Percentiles rank a stretch among this genome's conserved stretches.
These are phyloP conservation scores for Parapristionchus giblindavisi DNA, from an alignment of 2,888 invertebrate species.

Conservation along the genomic window DNA sequence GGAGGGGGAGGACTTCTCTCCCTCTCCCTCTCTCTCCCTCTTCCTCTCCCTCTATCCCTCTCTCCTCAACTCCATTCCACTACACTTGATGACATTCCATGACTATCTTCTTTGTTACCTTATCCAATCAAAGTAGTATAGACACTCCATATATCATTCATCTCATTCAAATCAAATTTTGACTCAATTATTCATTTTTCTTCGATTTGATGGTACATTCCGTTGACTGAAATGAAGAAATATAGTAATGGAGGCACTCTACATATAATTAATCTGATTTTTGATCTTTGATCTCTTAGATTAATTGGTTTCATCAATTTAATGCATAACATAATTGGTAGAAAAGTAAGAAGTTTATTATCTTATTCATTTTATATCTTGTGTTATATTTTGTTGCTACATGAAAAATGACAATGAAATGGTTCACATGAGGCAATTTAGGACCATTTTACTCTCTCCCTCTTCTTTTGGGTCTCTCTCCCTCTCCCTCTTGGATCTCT, in stretches of 20 bases:
- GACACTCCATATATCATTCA: neutral
- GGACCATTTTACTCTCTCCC: neutral
- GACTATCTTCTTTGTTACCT: neutral
- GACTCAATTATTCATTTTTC: neutral
- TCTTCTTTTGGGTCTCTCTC: neutral
- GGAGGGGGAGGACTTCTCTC: neutral
- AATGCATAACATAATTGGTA: too few relatives aligned
- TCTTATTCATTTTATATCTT: too few relatives aligned
- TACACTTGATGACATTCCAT: neutral
- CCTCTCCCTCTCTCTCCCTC: conserved; percentile 11
- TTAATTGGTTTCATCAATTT: too few relatives aligned
- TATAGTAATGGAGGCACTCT: too few relatives aligned
- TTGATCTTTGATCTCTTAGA: too few relatives aligned
- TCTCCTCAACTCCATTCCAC: neutral
- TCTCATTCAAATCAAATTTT: conserved; percentile 6
- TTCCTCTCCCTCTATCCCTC: neutral
- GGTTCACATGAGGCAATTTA: neutral
- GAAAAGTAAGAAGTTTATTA: too few relatives aligned
- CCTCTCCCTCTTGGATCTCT: neutral
- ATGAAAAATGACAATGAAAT: too few relatives aligned
- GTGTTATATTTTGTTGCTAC: too few relatives aligned
- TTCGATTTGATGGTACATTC: neutral
- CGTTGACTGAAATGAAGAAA: too few relatives aligned
- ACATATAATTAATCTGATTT: too few relatives aligned
- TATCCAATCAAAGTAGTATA: neutral